Percentiles rank a stretch among this genome's conserved stretches.
Evolutionary conservation across 2,113 vertebrate genomes (phyloP).

Genomic region (Pogonocichla stellata): DNA sequence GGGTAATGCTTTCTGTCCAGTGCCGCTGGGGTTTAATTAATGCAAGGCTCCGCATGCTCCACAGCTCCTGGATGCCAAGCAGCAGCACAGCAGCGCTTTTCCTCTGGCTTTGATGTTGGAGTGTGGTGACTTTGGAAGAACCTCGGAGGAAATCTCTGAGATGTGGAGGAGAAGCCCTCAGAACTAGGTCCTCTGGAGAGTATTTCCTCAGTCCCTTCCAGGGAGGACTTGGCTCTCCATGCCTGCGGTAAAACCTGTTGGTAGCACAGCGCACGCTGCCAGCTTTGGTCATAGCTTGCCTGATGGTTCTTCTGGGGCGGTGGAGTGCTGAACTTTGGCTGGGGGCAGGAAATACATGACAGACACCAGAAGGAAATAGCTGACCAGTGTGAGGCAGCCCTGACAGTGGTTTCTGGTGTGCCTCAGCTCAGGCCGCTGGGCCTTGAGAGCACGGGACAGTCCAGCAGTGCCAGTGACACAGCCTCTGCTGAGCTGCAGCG

Average conservation of each 20-base stretch:
- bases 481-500: not conserved
- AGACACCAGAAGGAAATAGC: not conserved
- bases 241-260: not conserved
- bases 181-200: not conserved
- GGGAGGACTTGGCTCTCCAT: not conserved
- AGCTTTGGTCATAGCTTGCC: not conserved
- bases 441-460: accelerated
- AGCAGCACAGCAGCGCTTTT: not conserved
- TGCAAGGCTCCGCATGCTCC: not conserved
- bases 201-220: not conserved
- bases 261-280: not conserved
- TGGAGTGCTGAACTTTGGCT: not conserved
- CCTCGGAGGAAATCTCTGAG: not conserved
- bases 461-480: accelerated
- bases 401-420: not conserved
- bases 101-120: not conserved
- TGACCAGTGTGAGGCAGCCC: accelerated
- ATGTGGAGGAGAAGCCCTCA: not conserved
- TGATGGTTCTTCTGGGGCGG: not conserved
- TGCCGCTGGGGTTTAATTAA: not conserved
- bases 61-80: not conserved
- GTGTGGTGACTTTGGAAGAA: not conserved
- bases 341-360: not conserved
- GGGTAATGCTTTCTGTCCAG: not conserved
- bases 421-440: not conserved